Conservation (phyloP, 2,797 vertebrate species). For the Etheostoma nigrum region DNA sequence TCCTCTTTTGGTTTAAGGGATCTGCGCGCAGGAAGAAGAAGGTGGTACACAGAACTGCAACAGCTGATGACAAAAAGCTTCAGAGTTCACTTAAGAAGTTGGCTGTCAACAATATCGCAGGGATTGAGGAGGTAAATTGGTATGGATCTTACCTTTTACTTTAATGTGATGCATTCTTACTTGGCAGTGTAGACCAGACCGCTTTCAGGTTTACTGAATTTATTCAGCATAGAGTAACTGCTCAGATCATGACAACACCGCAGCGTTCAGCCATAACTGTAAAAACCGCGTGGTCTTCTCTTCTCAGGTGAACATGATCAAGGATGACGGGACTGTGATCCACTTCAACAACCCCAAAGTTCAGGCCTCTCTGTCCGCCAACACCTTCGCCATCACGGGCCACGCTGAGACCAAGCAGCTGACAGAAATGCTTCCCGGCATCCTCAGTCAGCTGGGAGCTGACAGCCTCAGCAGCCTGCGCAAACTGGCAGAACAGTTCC, state of each 20-base stretch:
- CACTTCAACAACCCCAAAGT: constrained; percentile 99
- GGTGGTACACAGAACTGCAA: constrained; percentile 97
- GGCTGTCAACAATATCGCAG: constrained; percentile 97
- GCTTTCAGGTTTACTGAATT: neutral
- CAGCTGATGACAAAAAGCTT: constrained; percentile 97
- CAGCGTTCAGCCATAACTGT: neutral
- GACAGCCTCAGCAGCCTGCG: constrained; percentile 98
- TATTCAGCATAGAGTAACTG: neutral
- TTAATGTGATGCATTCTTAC: neutral
- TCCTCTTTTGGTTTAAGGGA: constrained; percentile 82
- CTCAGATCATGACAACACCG: neutral
- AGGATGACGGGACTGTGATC: constrained; percentile 96
- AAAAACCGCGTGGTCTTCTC: constrained; percentile 51
- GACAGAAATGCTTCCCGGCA: constrained; percentile 97
- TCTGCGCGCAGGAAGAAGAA: constrained; percentile 98
- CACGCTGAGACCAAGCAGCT: constrained; percentile 97
- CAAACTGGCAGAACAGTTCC: constrained; percentile 96
- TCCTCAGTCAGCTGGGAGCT: constrained; percentile 97
- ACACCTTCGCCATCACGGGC: constrained; percentile 97
- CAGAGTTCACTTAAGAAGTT: constrained; percentile 97
- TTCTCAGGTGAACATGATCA: constrained; percentile 96
- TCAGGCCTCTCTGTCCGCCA: constrained; percentile 95
- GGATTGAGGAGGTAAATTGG: constrained; percentile 93
- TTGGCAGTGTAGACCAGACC: neutral
- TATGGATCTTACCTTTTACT: neutral